A percentile compares a stretch with the other conserved stretches of the same genome.
These are phyloP conservation scores for Madoqua kirkii DNA, from an alignment of 2,113 vertebrate species.

Conservation along the genomic window DNA sequence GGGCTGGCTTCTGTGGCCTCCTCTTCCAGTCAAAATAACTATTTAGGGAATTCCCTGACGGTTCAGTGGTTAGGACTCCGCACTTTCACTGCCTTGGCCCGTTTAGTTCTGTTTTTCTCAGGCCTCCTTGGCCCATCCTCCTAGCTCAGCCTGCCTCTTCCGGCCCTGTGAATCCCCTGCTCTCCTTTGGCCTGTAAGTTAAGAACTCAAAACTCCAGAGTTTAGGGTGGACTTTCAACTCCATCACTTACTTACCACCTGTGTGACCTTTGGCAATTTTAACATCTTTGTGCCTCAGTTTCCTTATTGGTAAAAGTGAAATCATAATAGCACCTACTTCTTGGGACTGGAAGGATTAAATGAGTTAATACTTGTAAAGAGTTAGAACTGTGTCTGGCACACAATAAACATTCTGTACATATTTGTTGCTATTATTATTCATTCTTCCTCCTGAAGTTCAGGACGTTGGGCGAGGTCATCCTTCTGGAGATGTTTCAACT, in stretches of 20 bases:
- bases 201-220: neutral
- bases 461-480: neutral
- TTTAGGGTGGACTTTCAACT: neutral
- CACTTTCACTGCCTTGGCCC: neutral
- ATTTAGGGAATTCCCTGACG: neutral
- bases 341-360: neutral
- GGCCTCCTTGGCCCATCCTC: neutral
- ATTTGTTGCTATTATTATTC: neutral
- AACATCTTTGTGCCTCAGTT: neutral
- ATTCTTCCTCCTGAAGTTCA: neutral
- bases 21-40: neutral
- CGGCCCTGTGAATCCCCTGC: neutral
- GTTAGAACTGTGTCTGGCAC: neutral
- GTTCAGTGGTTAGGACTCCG: neutral
- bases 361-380: neutral
- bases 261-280: neutral
- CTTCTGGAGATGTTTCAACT: neutral
- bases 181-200: neutral
- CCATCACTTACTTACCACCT: neutral
- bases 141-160: neutral
- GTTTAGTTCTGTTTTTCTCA: neutral
- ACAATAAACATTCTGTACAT: neutral
- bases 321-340: neutral
- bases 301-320: conserved; percentile 18
- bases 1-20: neutral